Percentiles rank a stretch among this genome's conserved stretches.
These are phyloP conservation scores for Arctocebus calabarensis DNA, from an alignment of 2,797 vertebrate genomes.

Conservation along the genomic window DNA sequence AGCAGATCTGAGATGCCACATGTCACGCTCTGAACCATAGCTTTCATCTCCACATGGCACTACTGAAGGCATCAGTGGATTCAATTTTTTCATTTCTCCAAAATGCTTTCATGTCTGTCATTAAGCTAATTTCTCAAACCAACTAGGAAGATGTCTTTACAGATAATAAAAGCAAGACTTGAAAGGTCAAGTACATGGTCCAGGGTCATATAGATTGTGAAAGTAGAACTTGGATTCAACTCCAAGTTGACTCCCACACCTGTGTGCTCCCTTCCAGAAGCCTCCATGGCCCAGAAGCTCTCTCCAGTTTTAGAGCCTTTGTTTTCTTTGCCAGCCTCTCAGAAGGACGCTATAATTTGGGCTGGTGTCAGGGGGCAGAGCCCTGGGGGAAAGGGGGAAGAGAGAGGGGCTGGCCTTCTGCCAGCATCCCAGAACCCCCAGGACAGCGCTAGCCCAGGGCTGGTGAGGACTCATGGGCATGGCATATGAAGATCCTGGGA, in stretches of 20 bases:
- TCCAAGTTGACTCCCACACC: background rate
- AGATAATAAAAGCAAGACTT: background rate
- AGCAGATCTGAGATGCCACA: background rate
- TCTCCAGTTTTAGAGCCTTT: slow-evolving; percentile 82
- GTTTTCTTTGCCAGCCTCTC: slow-evolving; percentile 81
- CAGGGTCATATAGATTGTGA: background rate
- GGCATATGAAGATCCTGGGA: background rate
- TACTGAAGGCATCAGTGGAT: background rate
- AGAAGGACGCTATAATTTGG: slow-evolving; percentile 69
- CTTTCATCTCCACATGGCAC: background rate
- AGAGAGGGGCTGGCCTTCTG: background rate
- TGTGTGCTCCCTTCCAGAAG: background rate
- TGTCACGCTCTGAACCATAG: background rate
- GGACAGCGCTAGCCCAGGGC: background rate
- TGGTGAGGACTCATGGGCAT: background rate
- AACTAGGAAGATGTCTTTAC: background rate
- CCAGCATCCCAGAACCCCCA: background rate
- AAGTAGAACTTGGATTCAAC: background rate
- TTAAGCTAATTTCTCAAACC: slow-evolving; percentile 24
- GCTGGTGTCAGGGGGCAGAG: background rate
- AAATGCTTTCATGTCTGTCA: background rate
- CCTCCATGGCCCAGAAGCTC: slow-evolving; percentile 76
- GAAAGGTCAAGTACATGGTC: background rate
- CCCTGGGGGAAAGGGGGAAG: background rate
- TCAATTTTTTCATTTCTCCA: background rate